A percentile compares a stretch with the other conserved stretches of the same genome.
phyloP scores from a whole-genome alignment of 2,113 vertebrate species.

The Coryphaenoides rupestris region DNA sequence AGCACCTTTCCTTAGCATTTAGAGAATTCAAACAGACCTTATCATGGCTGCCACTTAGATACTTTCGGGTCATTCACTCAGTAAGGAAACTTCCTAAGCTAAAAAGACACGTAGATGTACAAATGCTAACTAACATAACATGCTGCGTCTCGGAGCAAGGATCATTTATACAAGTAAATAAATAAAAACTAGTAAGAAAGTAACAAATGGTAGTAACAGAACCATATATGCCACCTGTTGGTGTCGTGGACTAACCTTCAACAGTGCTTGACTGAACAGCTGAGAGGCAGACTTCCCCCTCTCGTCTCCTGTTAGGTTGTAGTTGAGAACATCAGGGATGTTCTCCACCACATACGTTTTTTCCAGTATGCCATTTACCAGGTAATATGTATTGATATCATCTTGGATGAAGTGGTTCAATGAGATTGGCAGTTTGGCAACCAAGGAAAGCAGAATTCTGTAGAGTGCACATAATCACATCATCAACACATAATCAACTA shows the following conservation, averaged over 20 bases:
- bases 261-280: constrained; percentile 64
- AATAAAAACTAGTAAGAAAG: background rate
- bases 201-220: background rate
- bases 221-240: background rate
- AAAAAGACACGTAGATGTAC: no score
- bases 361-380: constrained; percentile 56
- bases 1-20: no score
- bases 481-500: no score
- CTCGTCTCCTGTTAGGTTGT: constrained; percentile 57
- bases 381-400: constrained; percentile 71
- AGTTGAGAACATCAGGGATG: constrained; percentile 66
- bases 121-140: no score
- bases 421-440: constrained; percentile 50
- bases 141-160: background rate
- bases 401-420: constrained; percentile 66
- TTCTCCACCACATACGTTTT: constrained; percentile 59
- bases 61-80: no score
- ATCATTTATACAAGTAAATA: background rate
- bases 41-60: no score
- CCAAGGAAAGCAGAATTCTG: constrained; percentile 68
- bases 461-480: background rate
- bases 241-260: constrained; percentile 51
- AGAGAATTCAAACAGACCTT: no score
- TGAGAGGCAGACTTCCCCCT: constrained; percentile 62
- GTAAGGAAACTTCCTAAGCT: no score